phyloP scores from a whole-genome alignment of 2,888 invertebrate species.

The Rhaphigaster nebulosa region DNA sequence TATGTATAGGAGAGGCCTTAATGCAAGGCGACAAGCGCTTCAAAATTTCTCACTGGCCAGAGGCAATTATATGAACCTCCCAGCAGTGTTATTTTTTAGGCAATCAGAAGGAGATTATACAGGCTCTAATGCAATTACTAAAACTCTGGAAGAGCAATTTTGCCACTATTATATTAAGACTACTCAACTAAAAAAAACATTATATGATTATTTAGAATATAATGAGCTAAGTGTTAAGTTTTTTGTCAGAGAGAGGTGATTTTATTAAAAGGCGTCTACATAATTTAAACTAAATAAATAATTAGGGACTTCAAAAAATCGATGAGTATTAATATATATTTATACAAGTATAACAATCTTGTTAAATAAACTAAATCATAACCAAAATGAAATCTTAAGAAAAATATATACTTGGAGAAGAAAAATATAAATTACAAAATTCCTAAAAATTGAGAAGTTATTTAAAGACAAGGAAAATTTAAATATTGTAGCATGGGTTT shows the following conservation, averaged over 20 bases:
- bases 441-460: neutral
- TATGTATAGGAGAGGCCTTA: constrained; percentile 60
- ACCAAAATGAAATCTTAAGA: neutral
- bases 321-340: neutral
- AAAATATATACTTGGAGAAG: neutral
- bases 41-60: constrained; percentile 35
- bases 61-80: neutral
- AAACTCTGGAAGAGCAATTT: constrained; percentile 51
- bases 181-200: neutral
- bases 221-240: neutral
- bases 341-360: neutral
- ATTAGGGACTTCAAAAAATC: neutral
- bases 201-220: neutral
- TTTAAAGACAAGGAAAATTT: neutral
- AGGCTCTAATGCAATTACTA: constrained; percentile 19
- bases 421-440: neutral
- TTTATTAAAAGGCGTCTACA: neutral
- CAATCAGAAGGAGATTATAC: constrained; percentile 50
- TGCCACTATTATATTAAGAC: neutral
- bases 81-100: neutral
- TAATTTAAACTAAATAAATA: neutral
- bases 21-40: constrained; percentile 56
- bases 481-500: neutral
- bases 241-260: neutral
- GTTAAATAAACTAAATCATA: neutral